Base-by-base conservation (phyloP, 2,888 invertebrate genomes). In the Torymus aiolomorphi region DNA sequence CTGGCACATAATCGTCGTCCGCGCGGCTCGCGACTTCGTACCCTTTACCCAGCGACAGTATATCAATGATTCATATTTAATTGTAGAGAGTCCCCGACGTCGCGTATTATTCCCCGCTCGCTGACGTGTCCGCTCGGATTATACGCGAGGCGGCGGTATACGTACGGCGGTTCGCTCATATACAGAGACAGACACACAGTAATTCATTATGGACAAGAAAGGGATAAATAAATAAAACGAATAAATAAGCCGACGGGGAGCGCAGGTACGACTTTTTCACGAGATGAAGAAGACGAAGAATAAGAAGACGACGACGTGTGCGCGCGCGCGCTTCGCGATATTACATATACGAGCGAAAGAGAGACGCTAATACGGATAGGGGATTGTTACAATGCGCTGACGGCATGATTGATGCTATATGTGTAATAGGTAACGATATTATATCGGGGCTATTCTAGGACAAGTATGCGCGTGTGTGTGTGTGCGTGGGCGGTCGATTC, bases 31-130 rank as follows among this genome's bases (percentile, higher is more conserved):
- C 77, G 78, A 78, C 81, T 74, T 75, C 75, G 54, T 74, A 81
- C 75, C 82, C 77, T 80, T 80, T 80, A 24, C 56, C 75, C 24
- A 77, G 72, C 77, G 72, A 78, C 78, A 59, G 74, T 75, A 66
- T 80, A 80, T 82, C 82, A 82, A 82, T 82, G 82, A 82, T 82
- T 82, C 82, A 82, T 82, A 82, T 82, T 80, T 82, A 82, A 82
- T 82, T 82, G 82, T 75, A 73, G 82, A 81, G 80, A 75, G 76
- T 31, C 31, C 31, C 75, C 61, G 67, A 78, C 70, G 59, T 79
- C 80, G 78, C 79, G 82, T 77, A 78, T 71, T 77, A 80, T 73
- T 82, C 59, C 74, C 76, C 59, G 62, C 70, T 59, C 67, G 79
- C 74, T 76, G 82, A 83, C 82, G 80, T 74, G 78, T 67, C 51